Evolutionary conservation across 1,140 invertebrate genomes (phyloP), one percentile per base, ranked within the genome.

Genomic region (Drosophila nasuta): DNA sequence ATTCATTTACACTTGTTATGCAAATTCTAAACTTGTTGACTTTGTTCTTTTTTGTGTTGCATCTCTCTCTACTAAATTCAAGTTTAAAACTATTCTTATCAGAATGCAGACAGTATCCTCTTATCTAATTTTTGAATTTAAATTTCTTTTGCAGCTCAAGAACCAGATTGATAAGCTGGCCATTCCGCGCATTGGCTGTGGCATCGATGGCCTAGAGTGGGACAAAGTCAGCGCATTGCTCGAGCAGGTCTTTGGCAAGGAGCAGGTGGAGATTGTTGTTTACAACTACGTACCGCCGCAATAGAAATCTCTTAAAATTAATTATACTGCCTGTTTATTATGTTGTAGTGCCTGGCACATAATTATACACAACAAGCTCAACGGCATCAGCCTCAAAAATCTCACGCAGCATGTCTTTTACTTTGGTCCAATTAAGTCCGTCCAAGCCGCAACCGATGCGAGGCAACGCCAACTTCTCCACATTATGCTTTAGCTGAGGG

Each of bases 371-470:
- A 5, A 83, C 73, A 46, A 95, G 92, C 52, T 94, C 83, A 43
- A 93, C 67, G 15, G 83, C 69, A 67, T 91, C 81, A 41, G 93
- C 83, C 49, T 74, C 13, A 77, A 95, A 95, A 2, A 94, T 76
- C 71, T 93, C 92, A 49, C 92, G 80, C 0, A 95, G 73, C 69
- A 94, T 91, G 11, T 90, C 73, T 69, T 93, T 93, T 0, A 95
- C 95, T 69, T 93, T 91, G 1, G 66, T 58, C 95, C 95, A 96
- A 51, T 94, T 85, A 2, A 96, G 83, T 6, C 93, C 80, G 77
- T 96, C 95, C 25, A 96, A 78, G 4, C 95, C 95, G 91, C 95
- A 95, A 2, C 95, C 95, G 65, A 96, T 94, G 72, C 91, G 86
- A 1, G 95, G 95, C 81, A 96, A 94, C 2, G 94, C 94, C 35